Base-by-base conservation (phyloP, 2,797 vertebrate species). In the Channallabes apus region DNA sequence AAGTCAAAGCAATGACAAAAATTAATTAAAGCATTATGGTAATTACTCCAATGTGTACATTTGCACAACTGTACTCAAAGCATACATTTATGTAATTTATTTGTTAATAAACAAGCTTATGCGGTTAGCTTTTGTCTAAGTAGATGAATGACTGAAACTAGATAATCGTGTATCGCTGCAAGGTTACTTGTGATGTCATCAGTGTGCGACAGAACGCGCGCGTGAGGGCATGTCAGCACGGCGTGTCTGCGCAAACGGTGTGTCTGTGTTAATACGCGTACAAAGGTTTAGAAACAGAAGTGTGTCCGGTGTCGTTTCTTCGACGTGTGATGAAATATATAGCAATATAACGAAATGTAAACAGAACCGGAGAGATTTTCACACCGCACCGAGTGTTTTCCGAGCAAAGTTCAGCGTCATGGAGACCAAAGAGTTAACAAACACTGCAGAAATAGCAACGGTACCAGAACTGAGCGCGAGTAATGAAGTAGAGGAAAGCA, bases 181-280 rank as follows among this genome's bases (percentile, higher is more conserved):
- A 61, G 5, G 2, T 61, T n/a, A 4, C 12, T 2, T 8, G 4
- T 79, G 58, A 89, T 18, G 88, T 89, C 83, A 89, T 88, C 85
- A 85, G 65, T 1, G 17, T 20, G 75, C n/a, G 88, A 83, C 86
- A 78, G 46, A 85, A 46, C 11, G 22, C 46, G 17, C 38, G 8
- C n/a, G 67, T 54, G 46, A 51, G n/a, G 64, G 59, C 18, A 56
- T 54, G 32, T 51, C 54, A 64, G 85, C 6, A 84, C 81, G 68
- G 80, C 80, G 54, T 85, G 84, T 51, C 27, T 0, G 6, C 2
- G 12, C 20, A 18, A 51, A 61, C 38, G 7, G 78, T 14, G 3
- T 38, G 8, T 11, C 5, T n/a, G 18, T 62, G 58, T 46, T 64
- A 51, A 67, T 14, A 59, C 3, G 64, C 29, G 6, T 78, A 8